Percentiles rank a stretch among this genome's conserved stretches.
phyloP scores from a whole-genome alignment of 2,797 vertebrate species.

The Sebastes oblongus region DNA sequence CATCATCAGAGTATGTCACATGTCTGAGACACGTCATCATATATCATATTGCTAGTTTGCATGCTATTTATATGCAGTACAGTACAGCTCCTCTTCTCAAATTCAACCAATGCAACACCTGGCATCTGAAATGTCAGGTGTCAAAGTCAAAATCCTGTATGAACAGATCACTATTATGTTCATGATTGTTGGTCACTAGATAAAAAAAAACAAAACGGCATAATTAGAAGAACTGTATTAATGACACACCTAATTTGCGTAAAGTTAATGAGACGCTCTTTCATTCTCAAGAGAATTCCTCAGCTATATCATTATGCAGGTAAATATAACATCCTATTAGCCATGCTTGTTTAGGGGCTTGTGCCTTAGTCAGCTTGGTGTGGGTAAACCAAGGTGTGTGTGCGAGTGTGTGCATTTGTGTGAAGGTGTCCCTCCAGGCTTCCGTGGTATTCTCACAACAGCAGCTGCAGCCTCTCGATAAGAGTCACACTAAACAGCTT shows the following conservation, averaged over 20 bases:
- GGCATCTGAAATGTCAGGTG: background rate
- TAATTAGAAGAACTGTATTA: background rate
- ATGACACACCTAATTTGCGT: background rate
- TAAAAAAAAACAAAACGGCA: background rate
- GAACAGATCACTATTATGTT: background rate
- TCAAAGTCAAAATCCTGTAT: background rate
- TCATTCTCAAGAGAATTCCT: constrained; percentile 10
- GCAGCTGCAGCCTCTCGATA: constrained; percentile 80
- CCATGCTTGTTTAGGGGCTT: constrained; percentile 23
- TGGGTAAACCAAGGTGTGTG: constrained; percentile 39
- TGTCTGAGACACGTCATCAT: background rate
- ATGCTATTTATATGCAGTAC: constrained; percentile 8
- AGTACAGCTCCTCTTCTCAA: background rate
- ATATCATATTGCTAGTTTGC: background rate
- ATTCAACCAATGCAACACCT: background rate
- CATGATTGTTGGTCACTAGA: background rate
- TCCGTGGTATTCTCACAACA: constrained; percentile 56
- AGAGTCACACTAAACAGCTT: constrained; percentile 66
- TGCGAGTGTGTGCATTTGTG: constrained; percentile 29
- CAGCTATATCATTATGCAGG: constrained; percentile 9
- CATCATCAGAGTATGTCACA: constrained; percentile 1
- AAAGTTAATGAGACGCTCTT: background rate
- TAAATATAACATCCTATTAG: constrained; percentile 35
- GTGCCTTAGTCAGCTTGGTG: constrained; percentile 24
- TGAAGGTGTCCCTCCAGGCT: constrained; percentile 54